Percentiles rank a stretch among this genome's conserved stretches.
These are phyloP conservation scores for Rhaphigaster nebulosa DNA, from an alignment of 2,888 invertebrate species.

Conservation along the genomic window DNA sequence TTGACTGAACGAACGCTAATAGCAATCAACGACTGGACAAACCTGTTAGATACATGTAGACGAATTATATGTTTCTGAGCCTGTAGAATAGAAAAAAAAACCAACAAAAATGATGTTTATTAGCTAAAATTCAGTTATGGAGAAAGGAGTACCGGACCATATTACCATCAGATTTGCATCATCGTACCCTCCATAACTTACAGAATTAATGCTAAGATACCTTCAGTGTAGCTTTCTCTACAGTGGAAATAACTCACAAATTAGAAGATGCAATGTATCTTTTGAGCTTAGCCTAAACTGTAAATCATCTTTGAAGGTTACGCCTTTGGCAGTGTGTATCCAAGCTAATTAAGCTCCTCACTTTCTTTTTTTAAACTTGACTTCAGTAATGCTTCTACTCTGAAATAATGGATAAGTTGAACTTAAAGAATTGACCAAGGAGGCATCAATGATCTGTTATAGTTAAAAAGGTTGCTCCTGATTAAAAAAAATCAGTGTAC, in stretches of 20 bases:
- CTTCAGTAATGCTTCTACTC: not conserved
- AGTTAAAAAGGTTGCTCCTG: not conserved
- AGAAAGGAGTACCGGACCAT: not conserved
- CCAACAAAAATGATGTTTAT: not conserved
- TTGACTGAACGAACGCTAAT: too few species aligned
- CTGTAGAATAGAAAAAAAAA: not conserved
- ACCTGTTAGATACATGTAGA: too few species aligned
- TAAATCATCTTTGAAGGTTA: slow-evolving; percentile 3
- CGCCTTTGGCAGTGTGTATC: not conserved
- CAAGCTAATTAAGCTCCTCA: not conserved
- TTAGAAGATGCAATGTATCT: not conserved
- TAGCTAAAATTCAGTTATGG: not conserved
- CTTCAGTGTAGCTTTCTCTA: not conserved
- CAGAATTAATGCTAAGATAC: not conserved
- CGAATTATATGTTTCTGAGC: too few species aligned
- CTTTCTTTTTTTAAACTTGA: not conserved
- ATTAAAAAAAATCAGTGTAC: not conserved
- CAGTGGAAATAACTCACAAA: not conserved
- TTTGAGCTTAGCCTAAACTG: not conserved
- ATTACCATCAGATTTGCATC: not conserved
- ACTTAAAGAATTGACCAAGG: not conserved
- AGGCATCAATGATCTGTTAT: not conserved
- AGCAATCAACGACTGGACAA: too few species aligned
- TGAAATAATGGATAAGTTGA: not conserved
- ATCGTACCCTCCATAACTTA: not conserved